These are phyloP conservation scores for Penaeus monodon DNA, from an alignment of 2,888 invertebrate genomes.

Conservation along the genomic window DNA sequence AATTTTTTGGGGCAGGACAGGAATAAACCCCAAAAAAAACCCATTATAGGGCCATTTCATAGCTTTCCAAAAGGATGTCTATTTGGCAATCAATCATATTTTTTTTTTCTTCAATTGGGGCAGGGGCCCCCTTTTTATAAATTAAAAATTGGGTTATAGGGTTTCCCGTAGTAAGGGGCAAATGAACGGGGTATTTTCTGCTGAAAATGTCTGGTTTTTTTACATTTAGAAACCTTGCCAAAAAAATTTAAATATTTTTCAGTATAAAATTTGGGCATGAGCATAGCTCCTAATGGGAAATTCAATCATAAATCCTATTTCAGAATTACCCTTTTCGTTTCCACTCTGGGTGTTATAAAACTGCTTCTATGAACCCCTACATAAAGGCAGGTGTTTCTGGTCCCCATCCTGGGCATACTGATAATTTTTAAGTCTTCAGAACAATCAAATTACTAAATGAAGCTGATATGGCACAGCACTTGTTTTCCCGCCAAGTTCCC, in stretches of 20 bases:
- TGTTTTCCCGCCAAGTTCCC: too few relatives aligned
- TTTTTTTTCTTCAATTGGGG: conserved; percentile 46
- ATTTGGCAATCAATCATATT: conserved; percentile 35
- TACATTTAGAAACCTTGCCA: too few relatives aligned
- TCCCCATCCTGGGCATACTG: conserved; percentile 18
- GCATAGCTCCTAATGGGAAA: background rate
- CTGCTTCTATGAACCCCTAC: conserved; percentile 86
- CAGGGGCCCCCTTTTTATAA: conserved; percentile 2
- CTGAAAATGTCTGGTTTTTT: too few relatives aligned
- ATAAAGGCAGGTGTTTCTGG: conserved; percentile 78
- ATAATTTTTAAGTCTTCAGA: conserved; percentile 12
- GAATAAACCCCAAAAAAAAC: background rate
- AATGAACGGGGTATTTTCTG: too few relatives aligned
- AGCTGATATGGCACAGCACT: background rate
- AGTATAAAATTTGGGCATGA: too few relatives aligned
- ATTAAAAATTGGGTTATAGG: too few relatives aligned
- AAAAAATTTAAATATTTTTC: too few relatives aligned
- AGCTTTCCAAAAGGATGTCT: conserved; percentile 55
- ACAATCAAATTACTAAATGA: conserved; percentile 6
- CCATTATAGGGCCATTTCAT: background rate
- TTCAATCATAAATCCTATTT: conserved; percentile 26
- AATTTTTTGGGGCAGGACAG: too few relatives aligned
- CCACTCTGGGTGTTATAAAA: conserved; percentile 80
- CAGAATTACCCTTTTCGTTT: conserved; percentile 56
- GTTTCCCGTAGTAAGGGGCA: too few relatives aligned